Conservation (phyloP, 1,140 invertebrate species). For the Sarcophaga peregrina region DNA sequence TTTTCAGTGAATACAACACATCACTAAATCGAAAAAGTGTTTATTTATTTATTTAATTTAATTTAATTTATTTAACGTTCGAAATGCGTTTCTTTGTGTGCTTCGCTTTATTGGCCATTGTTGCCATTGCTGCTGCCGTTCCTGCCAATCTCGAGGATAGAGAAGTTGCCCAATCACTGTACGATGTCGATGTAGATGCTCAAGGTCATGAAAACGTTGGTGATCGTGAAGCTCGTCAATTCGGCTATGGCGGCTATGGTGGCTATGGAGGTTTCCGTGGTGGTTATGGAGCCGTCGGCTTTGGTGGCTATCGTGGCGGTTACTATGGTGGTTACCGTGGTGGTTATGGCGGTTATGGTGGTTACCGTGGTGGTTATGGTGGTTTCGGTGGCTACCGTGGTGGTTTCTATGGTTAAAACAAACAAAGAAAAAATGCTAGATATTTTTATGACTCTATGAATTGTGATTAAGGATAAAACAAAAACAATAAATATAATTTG, state of each 20-base stretch:
- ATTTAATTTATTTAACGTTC: neutral
- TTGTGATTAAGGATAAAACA: slow-evolving; percentile 16
- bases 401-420: slow-evolving; percentile 40
- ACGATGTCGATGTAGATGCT: slow-evolving; percentile 43
- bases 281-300: neutral
- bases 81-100: slow-evolving; percentile 41
- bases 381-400: neutral
- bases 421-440: neutral
- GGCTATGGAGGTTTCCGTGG: slow-evolving; percentile 26
- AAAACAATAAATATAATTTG: slow-evolving; percentile 26
- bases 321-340: slow-evolving; percentile 32
- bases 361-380: slow-evolving; percentile 7
- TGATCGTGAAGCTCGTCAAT: slow-evolving; percentile 43
- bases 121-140: neutral
- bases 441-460: neutral
- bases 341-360: slow-evolving; percentile 16
- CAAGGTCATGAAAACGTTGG: slow-evolving; percentile 46
- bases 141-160: neutral
- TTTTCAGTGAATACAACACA: slow-evolving; percentile 7
- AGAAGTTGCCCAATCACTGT: slow-evolving; percentile 11
- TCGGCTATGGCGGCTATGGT: slow-evolving; percentile 36
- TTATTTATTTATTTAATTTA: slow-evolving; percentile 3
- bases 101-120: slow-evolving; percentile 7
- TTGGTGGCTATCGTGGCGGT: neutral
- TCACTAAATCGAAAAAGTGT: neutral